Conservation (phyloP, 2,113 vertebrate species). For the Mesoclemmys tuberculata region DNA sequence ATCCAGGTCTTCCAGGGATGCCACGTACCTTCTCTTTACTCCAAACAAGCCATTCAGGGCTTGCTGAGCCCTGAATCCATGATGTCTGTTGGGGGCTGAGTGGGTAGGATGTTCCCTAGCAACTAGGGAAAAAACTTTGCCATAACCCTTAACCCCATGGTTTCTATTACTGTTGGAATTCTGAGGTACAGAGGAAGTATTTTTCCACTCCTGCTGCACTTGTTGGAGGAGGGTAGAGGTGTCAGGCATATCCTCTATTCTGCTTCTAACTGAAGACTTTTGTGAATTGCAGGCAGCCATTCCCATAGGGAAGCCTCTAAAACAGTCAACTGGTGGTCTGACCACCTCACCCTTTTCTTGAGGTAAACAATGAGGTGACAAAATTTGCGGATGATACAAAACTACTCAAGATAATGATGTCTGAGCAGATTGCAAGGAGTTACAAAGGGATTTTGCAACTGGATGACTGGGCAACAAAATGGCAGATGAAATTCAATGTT, state of each 20-base stretch:
- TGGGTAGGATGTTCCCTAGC: background rate
- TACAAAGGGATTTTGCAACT: too few species aligned
- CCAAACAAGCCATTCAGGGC: background rate
- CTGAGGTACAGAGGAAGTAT: background rate
- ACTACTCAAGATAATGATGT: too few species aligned
- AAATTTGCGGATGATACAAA: too few species aligned
- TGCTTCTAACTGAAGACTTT: background rate
- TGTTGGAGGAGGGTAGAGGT: background rate
- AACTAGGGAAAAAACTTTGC: background rate
- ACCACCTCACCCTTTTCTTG: background rate
- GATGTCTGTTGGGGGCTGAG: background rate
- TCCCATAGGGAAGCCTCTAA: background rate
- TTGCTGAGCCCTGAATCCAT: background rate
- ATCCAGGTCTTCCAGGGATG: background rate
- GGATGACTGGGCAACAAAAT: too few species aligned
- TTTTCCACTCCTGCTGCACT: slow-evolving; percentile 14
- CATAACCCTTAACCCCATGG: background rate
- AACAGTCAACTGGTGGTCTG: background rate
- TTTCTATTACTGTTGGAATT: slow-evolving; percentile 1
- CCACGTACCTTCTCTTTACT: background rate
- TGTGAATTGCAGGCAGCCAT: background rate
- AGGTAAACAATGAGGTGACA: too few species aligned
- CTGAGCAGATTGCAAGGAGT: too few species aligned
- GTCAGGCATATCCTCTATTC: background rate
- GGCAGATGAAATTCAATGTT: too few species aligned